Conservation (phyloP, 2,113 vertebrate genomes). For the Corythornis cristatus region DNA sequence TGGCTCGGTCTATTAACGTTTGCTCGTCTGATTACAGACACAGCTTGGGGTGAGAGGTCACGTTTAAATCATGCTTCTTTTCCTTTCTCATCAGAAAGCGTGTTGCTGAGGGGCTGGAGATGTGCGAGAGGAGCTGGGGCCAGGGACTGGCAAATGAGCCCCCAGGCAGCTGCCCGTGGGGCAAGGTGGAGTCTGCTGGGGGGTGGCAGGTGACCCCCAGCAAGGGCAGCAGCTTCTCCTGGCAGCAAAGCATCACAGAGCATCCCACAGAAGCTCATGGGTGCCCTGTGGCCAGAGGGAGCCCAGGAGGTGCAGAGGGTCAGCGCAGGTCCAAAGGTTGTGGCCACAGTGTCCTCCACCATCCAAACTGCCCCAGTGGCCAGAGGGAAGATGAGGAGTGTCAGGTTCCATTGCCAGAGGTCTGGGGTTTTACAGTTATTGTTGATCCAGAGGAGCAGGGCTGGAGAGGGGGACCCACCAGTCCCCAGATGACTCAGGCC, state of each 20-base stretch:
- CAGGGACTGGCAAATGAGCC: not conserved
- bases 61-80: slow-evolving; percentile 12
- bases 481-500: not conserved
- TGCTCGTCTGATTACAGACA: slow-evolving; percentile 64
- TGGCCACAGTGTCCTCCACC: not conserved
- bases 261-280: fast-evolving
- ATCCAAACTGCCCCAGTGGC: fast-evolving
- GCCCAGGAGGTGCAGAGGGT: too few relatives aligned
- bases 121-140: not conserved
- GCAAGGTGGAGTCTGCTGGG: not conserved
- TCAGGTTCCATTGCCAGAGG: not conserved
- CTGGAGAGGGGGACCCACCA: not conserved
- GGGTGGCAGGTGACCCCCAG: not conserved
- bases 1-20: slow-evolving; percentile 53
- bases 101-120: not conserved
- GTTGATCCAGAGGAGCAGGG: not conserved
- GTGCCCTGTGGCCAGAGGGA: not conserved
- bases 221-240: not conserved
- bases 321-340: not conserved
- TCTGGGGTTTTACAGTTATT: too few relatives aligned
- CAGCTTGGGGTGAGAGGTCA: slow-evolving; percentile 65
- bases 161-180: not conserved
- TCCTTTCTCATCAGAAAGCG: not conserved
- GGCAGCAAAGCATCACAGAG: not conserved
- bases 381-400: not conserved